Base-by-base conservation (phyloP, 1,140 invertebrate species). In the Aphis gossypii region DNA sequence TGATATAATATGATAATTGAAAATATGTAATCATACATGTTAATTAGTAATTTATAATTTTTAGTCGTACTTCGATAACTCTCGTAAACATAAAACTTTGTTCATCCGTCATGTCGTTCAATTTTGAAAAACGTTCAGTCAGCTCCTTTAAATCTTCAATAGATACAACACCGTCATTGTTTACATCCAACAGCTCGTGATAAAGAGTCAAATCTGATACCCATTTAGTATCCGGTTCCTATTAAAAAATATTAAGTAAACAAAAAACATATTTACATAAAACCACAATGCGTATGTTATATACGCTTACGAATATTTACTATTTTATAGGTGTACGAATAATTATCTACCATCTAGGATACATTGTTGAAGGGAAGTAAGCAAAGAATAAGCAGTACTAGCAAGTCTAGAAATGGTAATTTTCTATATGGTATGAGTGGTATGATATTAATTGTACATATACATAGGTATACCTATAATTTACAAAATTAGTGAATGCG, bases 161-260 rank as follows among this genome's bases (percentile, higher is more conserved):
- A 4, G 97, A 97, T 94, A 98, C 95, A 87, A 98, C 96, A n/a
- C 97, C 97, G 94, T 98, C 97, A 95, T 98, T 98, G 95, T 98
- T 98, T 14, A 98, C 96, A 95, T 98, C 97, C 94, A 98, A 95
- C 94, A 98, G 96, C 94, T 96, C 96, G 95, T 98, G 97, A 88
- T 98, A 96, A 35, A 97, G 97, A 54, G 98, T 97, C 96, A 99
- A 98, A 95, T 98, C 98, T 94, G 97, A 96, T 94, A 97, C 96
- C 98, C 98, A 99, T n/a, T 18, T n/a, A 21, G 18, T n/a, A 18
- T 88, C 86, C 46, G 18, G 44, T 48, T 20, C 86, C 86, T 88
- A 48, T 48, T 48, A 18, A 48, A 20, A 51, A 48, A 21, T 21
- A 8, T 4, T n/a, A 76, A 18, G 14, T 76, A 11, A 68, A 68